Evolutionary conservation across 2,113 vertebrate species (phyloP).

Genomic region (Melanostigma gelatinosum): DNA sequence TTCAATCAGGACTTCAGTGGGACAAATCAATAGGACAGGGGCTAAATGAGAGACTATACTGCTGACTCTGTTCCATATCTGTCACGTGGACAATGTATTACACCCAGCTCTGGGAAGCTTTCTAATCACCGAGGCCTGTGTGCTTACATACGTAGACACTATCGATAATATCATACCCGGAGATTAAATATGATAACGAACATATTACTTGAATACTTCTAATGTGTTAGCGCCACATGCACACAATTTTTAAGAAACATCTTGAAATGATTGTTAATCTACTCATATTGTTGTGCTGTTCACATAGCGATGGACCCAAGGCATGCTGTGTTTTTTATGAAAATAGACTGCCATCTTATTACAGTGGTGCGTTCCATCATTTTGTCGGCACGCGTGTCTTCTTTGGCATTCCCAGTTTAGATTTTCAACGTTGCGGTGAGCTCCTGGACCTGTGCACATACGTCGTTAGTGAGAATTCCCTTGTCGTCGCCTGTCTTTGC

Average conservation of each 20-base stretch:
- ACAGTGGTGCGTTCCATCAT: slow-evolving; percentile 18
- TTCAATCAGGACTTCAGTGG: slow-evolving; percentile 69
- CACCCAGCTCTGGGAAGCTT: slow-evolving; percentile 29
- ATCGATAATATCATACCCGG: background rate
- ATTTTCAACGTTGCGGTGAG: background rate
- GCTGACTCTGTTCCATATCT: slow-evolving; percentile 61
- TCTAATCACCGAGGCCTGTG: slow-evolving; percentile 23
- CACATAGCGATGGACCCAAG: background rate
- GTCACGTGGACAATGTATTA: slow-evolving; percentile 39
- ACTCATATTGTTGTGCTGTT: background rate
- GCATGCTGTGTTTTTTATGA: background rate
- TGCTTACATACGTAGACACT: background rate
- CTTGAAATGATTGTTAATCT: background rate
- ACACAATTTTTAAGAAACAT: background rate
- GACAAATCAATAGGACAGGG: slow-evolving; percentile 69
- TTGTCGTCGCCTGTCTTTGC: slow-evolving; percentile 50
- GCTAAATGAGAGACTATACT: slow-evolving; percentile 60
- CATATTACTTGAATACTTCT: background rate
- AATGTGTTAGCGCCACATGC: background rate
- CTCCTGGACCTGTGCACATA: background rate
- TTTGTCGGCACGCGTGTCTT: slow-evolving; percentile 17
- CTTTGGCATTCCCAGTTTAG: slow-evolving; percentile 8
- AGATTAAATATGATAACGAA: slow-evolving; percentile 19
- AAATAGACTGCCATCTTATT: background rate
- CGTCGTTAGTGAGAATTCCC: slow-evolving; percentile 49